Conservation (phyloP, 2,113 vertebrate genomes). For the Anhinga rufa region DNA sequence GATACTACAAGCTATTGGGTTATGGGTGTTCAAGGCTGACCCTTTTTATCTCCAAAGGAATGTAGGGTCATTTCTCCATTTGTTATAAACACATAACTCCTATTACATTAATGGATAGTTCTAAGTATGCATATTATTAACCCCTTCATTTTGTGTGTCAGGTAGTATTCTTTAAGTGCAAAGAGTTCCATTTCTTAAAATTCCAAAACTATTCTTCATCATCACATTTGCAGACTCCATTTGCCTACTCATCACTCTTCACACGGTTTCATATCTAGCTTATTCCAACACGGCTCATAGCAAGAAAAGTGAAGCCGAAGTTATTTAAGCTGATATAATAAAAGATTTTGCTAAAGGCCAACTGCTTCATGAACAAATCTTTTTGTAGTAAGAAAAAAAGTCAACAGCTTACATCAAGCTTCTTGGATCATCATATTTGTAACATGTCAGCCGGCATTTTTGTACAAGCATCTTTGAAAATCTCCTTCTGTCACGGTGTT, state of each 20-base stretch:
- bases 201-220: not conserved
- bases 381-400: not conserved
- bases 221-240: not conserved
- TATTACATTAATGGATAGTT: not conserved
- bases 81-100: not conserved
- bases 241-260: not conserved
- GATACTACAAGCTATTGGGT: not conserved
- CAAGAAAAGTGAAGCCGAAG: not conserved
- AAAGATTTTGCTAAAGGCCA: not conserved
- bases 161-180: not conserved
- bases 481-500: not conserved
- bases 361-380: not conserved
- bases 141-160: not conserved
- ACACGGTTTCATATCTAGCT: not conserved
- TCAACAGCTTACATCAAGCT: not conserved
- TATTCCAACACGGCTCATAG: not conserved
- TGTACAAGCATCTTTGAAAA: not conserved
- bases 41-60: not conserved
- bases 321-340: not conserved
- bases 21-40: not conserved
- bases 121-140: not conserved
- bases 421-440: not conserved
- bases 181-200: not conserved
- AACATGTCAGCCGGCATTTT: not conserved
- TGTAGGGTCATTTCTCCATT: not conserved